phyloP scores from a whole-genome alignment of 2,888 invertebrate species.

The Elaeidobius kamerunicus region DNA sequence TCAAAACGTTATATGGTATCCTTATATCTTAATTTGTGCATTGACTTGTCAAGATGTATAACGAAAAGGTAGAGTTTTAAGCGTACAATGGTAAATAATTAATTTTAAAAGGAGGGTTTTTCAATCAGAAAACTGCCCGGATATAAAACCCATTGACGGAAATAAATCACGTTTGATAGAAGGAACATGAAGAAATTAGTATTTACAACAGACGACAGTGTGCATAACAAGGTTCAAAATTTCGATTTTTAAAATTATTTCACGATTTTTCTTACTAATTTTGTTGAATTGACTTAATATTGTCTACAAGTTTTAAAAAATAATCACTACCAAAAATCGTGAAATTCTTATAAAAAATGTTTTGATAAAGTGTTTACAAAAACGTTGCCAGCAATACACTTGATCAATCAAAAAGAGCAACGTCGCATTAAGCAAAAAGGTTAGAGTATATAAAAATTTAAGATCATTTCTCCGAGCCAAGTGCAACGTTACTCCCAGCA shows the following conservation, averaged over 20 bases:
- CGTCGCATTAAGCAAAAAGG: no score
- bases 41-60: slow-evolving; percentile 42
- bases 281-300: slow-evolving; percentile 8
- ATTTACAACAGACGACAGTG: slow-evolving; percentile 30
- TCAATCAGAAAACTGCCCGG: neutral
- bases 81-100: slow-evolving; percentile 26
- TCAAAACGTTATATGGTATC: slow-evolving; percentile 44
- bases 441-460: no score
- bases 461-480: neutral
- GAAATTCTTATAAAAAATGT: slow-evolving; percentile 2
- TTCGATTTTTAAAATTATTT: slow-evolving; percentile 6
- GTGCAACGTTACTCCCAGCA: neutral
- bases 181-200: slow-evolving; percentile 27
- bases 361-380: slow-evolving; percentile 6
- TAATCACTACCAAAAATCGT: neutral
- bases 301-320: slow-evolving; percentile 8
- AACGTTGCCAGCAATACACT: slow-evolving; percentile 14
- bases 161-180: slow-evolving; percentile 11
- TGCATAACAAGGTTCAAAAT: slow-evolving; percentile 9
- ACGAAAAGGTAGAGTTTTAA: slow-evolving; percentile 35
- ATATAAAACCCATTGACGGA: slow-evolving; percentile 8
- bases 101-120: slow-evolving; percentile 5
- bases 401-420: no score
- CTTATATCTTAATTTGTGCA: slow-evolving; percentile 47
- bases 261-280: slow-evolving; percentile 2